Percentiles rank a stretch among this genome's conserved stretches.
These are phyloP conservation scores for Cecropterus lyciades DNA, from an alignment of 1,140 invertebrate species.

Conservation along the genomic window DNA sequence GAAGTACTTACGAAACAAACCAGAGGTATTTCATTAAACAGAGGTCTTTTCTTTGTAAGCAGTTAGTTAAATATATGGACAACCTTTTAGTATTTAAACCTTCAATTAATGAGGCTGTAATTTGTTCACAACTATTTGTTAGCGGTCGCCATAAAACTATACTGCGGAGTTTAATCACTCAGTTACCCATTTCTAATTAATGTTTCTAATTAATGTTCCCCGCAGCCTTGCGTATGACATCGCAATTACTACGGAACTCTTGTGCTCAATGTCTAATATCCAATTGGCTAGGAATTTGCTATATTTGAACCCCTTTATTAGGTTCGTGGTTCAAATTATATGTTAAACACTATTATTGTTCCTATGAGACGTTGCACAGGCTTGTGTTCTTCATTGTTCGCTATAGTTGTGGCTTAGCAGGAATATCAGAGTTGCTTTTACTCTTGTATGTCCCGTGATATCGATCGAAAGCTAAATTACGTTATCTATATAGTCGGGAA, in stretches of 20 bases:
- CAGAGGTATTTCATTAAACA: too few species aligned
- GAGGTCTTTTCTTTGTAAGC: background rate
- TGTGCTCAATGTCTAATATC: slow-evolving; percentile 4
- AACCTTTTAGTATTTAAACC: slow-evolving; percentile 11
- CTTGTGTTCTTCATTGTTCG: too few species aligned
- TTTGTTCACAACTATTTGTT: slow-evolving; percentile 28
- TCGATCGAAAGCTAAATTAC: too few species aligned
- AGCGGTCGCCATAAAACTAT: slow-evolving; percentile 19
- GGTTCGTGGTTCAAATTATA: background rate
- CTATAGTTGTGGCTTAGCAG: too few species aligned
- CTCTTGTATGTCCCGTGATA: too few species aligned
- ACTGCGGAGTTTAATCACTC: slow-evolving; percentile 13
- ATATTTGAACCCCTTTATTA: background rate
- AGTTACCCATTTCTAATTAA: slow-evolving; percentile 21
- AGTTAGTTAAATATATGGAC: background rate
- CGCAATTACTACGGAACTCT: slow-evolving; percentile 4
- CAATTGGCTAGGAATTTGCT: background rate
- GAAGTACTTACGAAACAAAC: too few species aligned
- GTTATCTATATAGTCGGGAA: too few species aligned
- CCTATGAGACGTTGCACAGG: too few species aligned
- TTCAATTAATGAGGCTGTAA: slow-evolving; percentile 15
- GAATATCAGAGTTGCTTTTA: too few species aligned
- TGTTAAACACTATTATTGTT: too few species aligned
- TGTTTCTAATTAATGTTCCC: slow-evolving; percentile 18
- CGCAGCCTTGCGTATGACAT: slow-evolving; percentile 6